Conservation (phyloP, 1,140 invertebrate genomes). For the Nixonia krombeini region DNA sequence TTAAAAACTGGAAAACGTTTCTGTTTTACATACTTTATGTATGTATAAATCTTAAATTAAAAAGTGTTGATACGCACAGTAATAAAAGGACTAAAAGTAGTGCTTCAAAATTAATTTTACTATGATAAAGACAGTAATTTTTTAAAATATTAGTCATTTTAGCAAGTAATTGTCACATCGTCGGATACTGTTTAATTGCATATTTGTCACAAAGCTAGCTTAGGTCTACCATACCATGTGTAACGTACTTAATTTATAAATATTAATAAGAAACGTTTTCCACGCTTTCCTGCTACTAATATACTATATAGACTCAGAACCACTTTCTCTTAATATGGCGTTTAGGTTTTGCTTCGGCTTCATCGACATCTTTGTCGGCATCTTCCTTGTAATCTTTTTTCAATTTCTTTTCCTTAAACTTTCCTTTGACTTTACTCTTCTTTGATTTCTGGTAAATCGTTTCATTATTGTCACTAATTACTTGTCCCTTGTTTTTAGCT, state of each 20-base stretch:
- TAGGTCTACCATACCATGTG: no score
- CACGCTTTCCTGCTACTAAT: slow-evolving; percentile 20
- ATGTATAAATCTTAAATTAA: not conserved
- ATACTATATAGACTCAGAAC: slow-evolving; percentile 57
- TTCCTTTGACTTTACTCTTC: slow-evolving; percentile 62
- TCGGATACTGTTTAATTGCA: no score
- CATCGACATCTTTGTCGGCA: slow-evolving; percentile 69
- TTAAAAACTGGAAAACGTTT: slow-evolving; percentile 4
- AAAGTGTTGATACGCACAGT: not conserved
- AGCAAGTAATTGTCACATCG: no score
- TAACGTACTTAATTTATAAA: slow-evolving; percentile 24
- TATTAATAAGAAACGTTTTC: slow-evolving; percentile 43
- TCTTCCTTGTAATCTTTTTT: slow-evolving; percentile 65
- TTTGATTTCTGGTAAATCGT: slow-evolving; percentile 51
- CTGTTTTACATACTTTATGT: not conserved
- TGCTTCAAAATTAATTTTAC: not conserved
- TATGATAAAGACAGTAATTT: not conserved
- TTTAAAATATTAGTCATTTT: no score
- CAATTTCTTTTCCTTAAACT: slow-evolving; percentile 60
- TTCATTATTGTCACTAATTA: slow-evolving; percentile 44
- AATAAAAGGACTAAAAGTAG: no score
- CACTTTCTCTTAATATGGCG: slow-evolving; percentile 65
- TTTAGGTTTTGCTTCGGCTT: slow-evolving; percentile 66
- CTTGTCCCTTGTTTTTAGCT: slow-evolving; percentile 62
- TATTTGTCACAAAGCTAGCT: no score